Evolutionary conservation across 37 sponge, comb jelly and placozoan genomes (phyloP), one percentile per base, ranked within the genome.

Genomic region (Eunapius fragilis): DNA sequence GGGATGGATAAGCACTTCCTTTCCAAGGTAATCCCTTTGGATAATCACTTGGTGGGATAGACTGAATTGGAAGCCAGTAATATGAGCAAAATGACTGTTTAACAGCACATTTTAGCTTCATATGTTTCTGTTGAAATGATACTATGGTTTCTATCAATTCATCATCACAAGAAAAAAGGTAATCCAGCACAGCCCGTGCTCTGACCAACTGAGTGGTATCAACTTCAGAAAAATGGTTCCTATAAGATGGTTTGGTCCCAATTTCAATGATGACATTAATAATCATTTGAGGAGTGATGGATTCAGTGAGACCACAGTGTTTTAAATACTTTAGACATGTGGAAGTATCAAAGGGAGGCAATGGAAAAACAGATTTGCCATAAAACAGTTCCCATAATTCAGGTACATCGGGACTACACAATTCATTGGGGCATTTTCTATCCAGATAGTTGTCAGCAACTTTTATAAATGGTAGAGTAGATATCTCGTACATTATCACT

Each of bases 301-400:
- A 45, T 9, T 24, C 30, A 7, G 37, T 38, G 36, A 89, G 25
- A 36, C 81, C 81, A 81, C 85, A 85, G 34, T 37, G 30, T 22
- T 2, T 5, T 12, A 81, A 70, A 22, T 47, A 30, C 31, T 30
- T 0, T n/a, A 68, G 36, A 27, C 30, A 76, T 69, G 37, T 74
- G 35, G 2, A 2, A 0, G 38, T 6, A 33, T 69, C 11, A 36
- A 82, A 89, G 37, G 85, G 85, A 17, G 58, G 31, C 2, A 26
- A 10, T 45, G 90, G 90, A 80, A 89, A 89, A 25, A 89, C 90
- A 28, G 76, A 27, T 80, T 89, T 81, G 14, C 69, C 68, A 12
- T 67, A 69, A 50, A 30, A 89, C 13, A 89, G 80, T 50, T 37
- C 37, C 26, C 27, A 4, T 11, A 85, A 35, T 12, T 27, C 70